phyloP scores from a whole-genome alignment of 2,113 vertebrate species.

The human region GRCh38 chr1:56434501-56435000 shows the following conservation, averaged over 20 bases:
- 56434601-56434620: not conserved
- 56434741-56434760: not conserved
- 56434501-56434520: not conserved
- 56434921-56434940: not conserved
- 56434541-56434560: not conserved
- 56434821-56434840: not conserved
- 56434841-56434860: not conserved
- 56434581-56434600: not conserved
- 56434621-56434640: not conserved
- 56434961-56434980: not conserved
- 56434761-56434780: not conserved
- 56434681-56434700: too few species aligned
- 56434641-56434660: not conserved
- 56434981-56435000: slow-evolving; percentile 48
- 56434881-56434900: not conserved
- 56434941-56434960: not conserved
- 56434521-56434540: not conserved
- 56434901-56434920: not conserved
- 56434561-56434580: accelerated
- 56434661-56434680: not conserved
- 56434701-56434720: not conserved
- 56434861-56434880: accelerated
- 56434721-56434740: not conserved
- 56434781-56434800: not conserved
- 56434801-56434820: not conserved